phyloP scores from a whole-genome alignment of 2,888 invertebrate species.

The Euphydryas editha region DNA sequence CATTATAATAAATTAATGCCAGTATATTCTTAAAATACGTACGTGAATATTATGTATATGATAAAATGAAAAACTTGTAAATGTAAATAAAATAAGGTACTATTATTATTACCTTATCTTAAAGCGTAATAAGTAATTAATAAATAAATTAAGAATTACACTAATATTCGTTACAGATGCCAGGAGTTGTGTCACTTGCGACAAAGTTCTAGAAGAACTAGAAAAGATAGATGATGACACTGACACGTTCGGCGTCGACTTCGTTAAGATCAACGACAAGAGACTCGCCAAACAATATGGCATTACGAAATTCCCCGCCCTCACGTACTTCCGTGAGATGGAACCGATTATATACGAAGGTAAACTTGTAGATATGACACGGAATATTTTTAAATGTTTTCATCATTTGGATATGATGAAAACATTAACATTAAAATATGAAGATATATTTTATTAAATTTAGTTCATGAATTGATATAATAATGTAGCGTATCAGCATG shows the following conservation, averaged over 20 bases:
- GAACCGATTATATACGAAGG: slow-evolving; percentile 98
- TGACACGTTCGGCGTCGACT: slow-evolving; percentile 96
- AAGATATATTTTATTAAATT: no score
- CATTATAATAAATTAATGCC: no score
- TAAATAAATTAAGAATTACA: not conserved
- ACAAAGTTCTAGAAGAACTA: slow-evolving; percentile 94
- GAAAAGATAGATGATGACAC: slow-evolving; percentile 98
- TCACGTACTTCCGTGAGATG: slow-evolving; percentile 98
- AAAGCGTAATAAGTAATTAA: no score
- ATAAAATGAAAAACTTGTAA: no score
- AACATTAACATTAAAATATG: no score
- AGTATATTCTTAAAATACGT: no score
- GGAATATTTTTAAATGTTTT: not conserved
- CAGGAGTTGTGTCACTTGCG: slow-evolving; percentile 95
- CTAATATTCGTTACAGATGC: slow-evolving; percentile 86
- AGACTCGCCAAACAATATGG: slow-evolving; percentile 98
- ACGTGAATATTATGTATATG: no score
- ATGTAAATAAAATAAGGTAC: no score
- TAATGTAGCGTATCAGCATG: no score
- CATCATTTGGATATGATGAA: not conserved
- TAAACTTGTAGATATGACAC: slow-evolving; percentile 49
- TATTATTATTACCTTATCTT: no score
- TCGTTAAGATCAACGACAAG: slow-evolving; percentile 98
- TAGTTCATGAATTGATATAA: no score
- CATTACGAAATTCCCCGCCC: slow-evolving; percentile 97